A percentile compares a stretch with the other conserved stretches of the same genome.
Conservation (phyloP, 92 coral and sea anemone species). For the Diadumene lineata region DNA sequence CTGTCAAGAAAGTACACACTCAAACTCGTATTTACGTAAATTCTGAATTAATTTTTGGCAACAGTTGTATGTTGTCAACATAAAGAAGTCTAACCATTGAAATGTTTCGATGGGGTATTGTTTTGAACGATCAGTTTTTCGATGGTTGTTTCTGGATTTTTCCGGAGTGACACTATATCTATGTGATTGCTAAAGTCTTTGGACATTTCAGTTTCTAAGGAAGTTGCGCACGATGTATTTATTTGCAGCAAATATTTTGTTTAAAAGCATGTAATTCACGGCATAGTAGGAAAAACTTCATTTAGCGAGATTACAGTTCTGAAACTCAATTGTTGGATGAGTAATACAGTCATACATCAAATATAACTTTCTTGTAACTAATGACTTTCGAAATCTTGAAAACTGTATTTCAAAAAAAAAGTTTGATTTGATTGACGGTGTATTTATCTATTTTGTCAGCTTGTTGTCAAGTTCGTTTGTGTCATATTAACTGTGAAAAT, state of each 20-base stretch:
- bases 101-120: no score
- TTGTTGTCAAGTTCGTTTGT: constrained; percentile 12
- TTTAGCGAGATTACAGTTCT: no score
- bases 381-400: not conserved
- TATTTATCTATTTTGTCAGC: not conserved
- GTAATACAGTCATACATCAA: no score
- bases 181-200: no score
- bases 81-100: not conserved
- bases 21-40: not conserved
- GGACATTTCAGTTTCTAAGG: no score
- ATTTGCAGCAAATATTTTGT: no score
- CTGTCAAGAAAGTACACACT: not conserved
- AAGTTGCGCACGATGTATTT: no score
- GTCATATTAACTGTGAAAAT: constrained; percentile 3
- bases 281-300: no score
- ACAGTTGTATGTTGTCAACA: not conserved
- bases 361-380: no score
- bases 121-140: not conserved
- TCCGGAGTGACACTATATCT: no score
- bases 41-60: constrained; percentile 6
- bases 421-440: not conserved
- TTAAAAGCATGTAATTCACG: no score
- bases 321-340: no score
- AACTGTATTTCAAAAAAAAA: not conserved
- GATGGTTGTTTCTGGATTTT: not conserved